phyloP scores from a whole-genome alignment of 2,113 vertebrate genomes.

The Pseudonaja textilis region DNA sequence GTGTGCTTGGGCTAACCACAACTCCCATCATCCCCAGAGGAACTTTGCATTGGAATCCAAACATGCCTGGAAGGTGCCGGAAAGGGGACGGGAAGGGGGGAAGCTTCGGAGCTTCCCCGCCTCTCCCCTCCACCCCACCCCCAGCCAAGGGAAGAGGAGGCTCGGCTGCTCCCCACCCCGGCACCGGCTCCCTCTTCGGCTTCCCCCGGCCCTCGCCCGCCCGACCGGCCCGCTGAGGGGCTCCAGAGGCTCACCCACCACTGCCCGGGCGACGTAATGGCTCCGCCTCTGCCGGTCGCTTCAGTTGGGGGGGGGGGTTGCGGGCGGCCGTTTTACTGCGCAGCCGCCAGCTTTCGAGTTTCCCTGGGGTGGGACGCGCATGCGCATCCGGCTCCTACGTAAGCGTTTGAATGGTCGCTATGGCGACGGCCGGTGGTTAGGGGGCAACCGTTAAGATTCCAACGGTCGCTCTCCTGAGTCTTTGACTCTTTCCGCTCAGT shows the following conservation, averaged over 20 bases:
- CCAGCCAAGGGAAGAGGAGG: neutral
- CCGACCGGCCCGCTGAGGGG: neutral
- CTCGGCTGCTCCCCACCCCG: neutral
- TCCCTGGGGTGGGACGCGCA: neutral
- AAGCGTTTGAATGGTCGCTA: neutral
- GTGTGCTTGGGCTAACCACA: neutral
- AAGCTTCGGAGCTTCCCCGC: neutral
- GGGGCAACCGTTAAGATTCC: neutral
- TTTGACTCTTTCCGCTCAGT: neutral
- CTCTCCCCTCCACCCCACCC: no score
- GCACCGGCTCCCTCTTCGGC: neutral
- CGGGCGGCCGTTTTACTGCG: neutral
- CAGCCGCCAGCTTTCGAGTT: neutral
- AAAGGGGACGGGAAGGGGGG: neutral
- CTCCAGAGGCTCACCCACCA: neutral
- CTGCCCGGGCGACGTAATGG: neutral
- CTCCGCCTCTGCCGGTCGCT: neutral
- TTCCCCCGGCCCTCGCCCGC: neutral
- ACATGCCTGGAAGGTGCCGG: neutral
- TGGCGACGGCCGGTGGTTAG: neutral
- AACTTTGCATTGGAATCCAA: neutral
- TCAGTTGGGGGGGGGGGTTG: neutral
- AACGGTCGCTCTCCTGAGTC: neutral
- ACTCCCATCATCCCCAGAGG: neutral
- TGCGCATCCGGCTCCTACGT: rapidly evolving